These are phyloP conservation scores for Monomorium pharaonis DNA, from an alignment of 1,140 invertebrate species.

Conservation along the genomic window DNA sequence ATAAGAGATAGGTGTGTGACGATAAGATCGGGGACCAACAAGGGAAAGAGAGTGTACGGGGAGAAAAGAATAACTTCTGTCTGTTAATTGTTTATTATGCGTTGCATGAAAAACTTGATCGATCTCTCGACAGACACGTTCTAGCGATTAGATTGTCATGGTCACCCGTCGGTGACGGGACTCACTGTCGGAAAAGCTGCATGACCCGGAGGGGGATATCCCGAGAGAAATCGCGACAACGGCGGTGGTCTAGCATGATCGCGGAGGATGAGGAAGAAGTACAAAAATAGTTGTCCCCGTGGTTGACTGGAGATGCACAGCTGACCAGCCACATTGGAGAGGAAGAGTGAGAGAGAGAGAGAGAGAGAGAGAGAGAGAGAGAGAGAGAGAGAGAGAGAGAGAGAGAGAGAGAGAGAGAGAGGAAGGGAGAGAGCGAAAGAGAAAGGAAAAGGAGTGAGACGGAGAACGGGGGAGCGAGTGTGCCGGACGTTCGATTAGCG, in stretches of 20 bases:
- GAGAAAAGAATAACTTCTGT: not conserved
- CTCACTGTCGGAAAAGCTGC: not conserved
- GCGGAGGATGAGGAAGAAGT: constrained; percentile 72
- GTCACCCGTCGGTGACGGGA: not conserved
- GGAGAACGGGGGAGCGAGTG: not conserved
- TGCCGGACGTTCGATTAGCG: constrained; percentile 53
- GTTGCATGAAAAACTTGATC: not conserved
- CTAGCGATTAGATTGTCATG: constrained; percentile 4
- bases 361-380: not conserved
- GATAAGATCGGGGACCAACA: not conserved
- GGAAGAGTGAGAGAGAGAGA: not conserved
- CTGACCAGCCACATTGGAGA: constrained; percentile 47
- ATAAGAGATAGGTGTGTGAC: not conserved
- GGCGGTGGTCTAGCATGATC: constrained; percentile 35
- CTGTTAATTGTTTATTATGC: constrained; percentile 30
- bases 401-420: too few species aligned
- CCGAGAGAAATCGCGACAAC: constrained; percentile 51
- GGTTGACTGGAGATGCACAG: constrained; percentile 69
- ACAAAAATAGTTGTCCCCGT: constrained; percentile 67
- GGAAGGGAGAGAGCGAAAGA: not conserved
- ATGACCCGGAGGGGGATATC: not conserved
- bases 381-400: not conserved
- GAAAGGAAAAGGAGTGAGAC: not conserved
- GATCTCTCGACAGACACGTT: not conserved
- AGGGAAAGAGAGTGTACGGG: not conserved